Percentiles rank a stretch among this genome's conserved stretches.
Evolutionary conservation across 2,113 vertebrate genomes (phyloP).

Genomic region (Microtus ochrogaster): DNA sequence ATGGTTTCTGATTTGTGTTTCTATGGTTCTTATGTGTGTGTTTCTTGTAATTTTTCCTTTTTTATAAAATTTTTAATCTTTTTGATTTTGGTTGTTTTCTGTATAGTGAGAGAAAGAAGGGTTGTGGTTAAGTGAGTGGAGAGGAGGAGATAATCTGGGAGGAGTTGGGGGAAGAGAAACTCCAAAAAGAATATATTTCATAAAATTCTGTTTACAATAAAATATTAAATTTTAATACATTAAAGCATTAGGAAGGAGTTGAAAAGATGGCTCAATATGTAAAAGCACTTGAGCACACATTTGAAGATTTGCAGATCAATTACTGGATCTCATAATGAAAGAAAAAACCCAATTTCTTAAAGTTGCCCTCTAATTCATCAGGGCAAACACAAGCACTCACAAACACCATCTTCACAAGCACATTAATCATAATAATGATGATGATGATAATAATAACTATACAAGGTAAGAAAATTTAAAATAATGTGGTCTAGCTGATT

Average conservation of each 20-base stretch:
- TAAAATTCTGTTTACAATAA: background rate
- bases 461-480: background rate
- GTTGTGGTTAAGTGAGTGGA: background rate
- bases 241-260: background rate
- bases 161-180: background rate
- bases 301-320: background rate
- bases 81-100: background rate
- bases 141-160: background rate
- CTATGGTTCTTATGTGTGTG: background rate
- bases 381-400: background rate
- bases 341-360: background rate
- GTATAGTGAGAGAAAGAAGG: background rate
- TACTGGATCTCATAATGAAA: background rate
- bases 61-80: background rate
- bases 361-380: background rate
- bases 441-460: too few relatives aligned
- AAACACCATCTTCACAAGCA: background rate
- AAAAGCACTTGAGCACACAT: background rate
- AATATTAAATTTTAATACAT: background rate
- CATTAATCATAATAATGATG: background rate
- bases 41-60: background rate
- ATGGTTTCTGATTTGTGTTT: background rate
- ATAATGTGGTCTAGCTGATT: conserved; percentile 61
- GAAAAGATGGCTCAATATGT: background rate
- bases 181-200: background rate